Conservation (phyloP, 53 echinoderm and acorn worm genomes). For the Luidia sarsii region DNA sequence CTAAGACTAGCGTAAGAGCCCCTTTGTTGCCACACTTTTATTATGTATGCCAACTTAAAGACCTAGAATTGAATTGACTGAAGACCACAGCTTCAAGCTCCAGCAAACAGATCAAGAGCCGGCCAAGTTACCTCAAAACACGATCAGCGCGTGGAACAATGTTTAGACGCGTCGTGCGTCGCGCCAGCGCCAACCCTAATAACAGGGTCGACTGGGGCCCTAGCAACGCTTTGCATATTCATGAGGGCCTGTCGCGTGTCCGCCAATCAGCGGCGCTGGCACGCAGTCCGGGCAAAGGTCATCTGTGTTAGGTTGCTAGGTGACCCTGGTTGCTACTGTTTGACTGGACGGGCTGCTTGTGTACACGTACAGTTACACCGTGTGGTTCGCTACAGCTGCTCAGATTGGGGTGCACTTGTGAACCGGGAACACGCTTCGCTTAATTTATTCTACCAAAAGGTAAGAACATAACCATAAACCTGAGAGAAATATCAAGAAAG, state of each 20-base stretch:
- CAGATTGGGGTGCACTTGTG: background rate
- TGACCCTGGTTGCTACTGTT: conserved; percentile 37
- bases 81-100: too few relatives aligned
- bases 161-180: too few relatives aligned
- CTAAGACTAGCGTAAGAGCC: too few relatives aligned
- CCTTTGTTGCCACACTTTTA: too few relatives aligned
- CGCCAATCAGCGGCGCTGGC: conserved; percentile 14
- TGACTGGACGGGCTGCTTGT: background rate
- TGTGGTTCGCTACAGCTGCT: background rate
- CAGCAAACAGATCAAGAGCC: too few relatives aligned
- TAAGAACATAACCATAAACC: background rate
- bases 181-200: too few relatives aligned
- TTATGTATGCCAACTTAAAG: too few relatives aligned
- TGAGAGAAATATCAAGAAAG: too few relatives aligned
- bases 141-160: too few relatives aligned
- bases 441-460: conserved; percentile 13
- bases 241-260: background rate
- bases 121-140: too few relatives aligned
- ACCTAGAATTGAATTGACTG: too few relatives aligned
- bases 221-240: conserved; percentile 21
- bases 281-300: background rate
- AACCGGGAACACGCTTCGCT: background rate
- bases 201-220: too few relatives aligned
- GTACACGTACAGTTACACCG: background rate
- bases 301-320: conserved; percentile 58